These are phyloP conservation scores for Diplodus sargus DNA, from an alignment of 2,797 vertebrate genomes.

Conservation along the genomic window DNA sequence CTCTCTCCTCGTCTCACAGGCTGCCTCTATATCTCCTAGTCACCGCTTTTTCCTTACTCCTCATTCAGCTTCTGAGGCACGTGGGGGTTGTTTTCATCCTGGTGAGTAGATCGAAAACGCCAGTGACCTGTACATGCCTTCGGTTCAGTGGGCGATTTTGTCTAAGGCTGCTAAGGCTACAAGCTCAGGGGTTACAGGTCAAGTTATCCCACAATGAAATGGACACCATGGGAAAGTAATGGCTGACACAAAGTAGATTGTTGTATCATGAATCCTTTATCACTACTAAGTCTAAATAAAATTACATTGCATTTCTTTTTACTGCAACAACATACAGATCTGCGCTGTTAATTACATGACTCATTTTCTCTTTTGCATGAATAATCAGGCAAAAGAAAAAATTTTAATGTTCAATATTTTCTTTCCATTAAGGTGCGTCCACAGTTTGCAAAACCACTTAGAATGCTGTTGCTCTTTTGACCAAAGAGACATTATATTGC, in stretches of 20 bases:
- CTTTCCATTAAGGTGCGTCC: neutral
- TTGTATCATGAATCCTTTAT: constrained; percentile 24
- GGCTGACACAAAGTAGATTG: constrained; percentile 32
- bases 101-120: constrained; percentile 74
- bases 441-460: neutral
- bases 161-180: constrained; percentile 63
- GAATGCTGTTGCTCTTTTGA: neutral
- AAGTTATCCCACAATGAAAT: constrained; percentile 69
- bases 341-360: neutral
- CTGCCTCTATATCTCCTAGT: constrained; percentile 44
- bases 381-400: neutral
- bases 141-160: constrained; percentile 76
- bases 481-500: neutral
- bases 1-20: constrained; percentile 48
- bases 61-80: constrained; percentile 55
- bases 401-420: neutral
- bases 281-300: constrained; percentile 1
- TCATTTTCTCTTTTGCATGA: neutral
- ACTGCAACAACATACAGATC: neutral
- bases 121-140: constrained; percentile 76
- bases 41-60: constrained; percentile 19
- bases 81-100: constrained; percentile 73
- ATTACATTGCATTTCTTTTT: neutral
- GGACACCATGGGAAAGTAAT: constrained; percentile 65
- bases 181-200: constrained; percentile 64